A percentile compares a stretch with the other conserved stretches of the same genome.
phyloP scores from a whole-genome alignment of 2,797 vertebrate species.

The Sebastes elongatus region DNA sequence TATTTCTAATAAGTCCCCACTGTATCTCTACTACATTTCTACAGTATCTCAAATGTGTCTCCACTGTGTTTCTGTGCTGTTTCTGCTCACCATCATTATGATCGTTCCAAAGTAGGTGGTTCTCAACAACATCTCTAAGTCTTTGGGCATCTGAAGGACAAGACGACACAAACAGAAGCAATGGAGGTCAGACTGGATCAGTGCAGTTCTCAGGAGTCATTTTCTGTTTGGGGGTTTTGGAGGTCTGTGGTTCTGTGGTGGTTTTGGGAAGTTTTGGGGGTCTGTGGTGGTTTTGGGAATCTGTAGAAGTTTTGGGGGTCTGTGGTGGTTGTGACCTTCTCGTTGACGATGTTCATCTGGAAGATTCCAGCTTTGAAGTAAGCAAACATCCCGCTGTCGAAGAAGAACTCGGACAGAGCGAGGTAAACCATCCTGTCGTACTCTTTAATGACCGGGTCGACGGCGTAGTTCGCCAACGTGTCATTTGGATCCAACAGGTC shows the following conservation, averaged over 20 bases:
- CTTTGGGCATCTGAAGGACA: slow-evolving; percentile 87
- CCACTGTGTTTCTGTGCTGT: neutral
- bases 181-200: neutral
- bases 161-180: neutral
- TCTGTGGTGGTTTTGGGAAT: neutral
- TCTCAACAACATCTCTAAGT: slow-evolving; percentile 91
- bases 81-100: slow-evolving; percentile 87
- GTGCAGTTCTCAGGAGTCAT: neutral
- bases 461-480: slow-evolving; percentile 82
- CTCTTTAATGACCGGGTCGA: slow-evolving; percentile 86
- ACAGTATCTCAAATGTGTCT: neutral
- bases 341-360: slow-evolving; percentile 83
- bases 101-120: slow-evolving; percentile 92
- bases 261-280: neutral
- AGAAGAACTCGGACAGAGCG: slow-evolving; percentile 94
- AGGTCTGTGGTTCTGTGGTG: neutral
- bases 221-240: neutral
- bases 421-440: slow-evolving; percentile 94
- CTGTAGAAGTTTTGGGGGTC: neutral
- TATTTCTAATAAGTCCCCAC: neutral
- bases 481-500: slow-evolving; percentile 76
- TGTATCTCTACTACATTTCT: neutral
- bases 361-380: slow-evolving; percentile 90
- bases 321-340: slow-evolving; percentile 79
- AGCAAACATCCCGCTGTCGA: slow-evolving; percentile 90